phyloP scores from a whole-genome alignment of 2,113 vertebrate genomes.

The Aramus guarauna region DNA sequence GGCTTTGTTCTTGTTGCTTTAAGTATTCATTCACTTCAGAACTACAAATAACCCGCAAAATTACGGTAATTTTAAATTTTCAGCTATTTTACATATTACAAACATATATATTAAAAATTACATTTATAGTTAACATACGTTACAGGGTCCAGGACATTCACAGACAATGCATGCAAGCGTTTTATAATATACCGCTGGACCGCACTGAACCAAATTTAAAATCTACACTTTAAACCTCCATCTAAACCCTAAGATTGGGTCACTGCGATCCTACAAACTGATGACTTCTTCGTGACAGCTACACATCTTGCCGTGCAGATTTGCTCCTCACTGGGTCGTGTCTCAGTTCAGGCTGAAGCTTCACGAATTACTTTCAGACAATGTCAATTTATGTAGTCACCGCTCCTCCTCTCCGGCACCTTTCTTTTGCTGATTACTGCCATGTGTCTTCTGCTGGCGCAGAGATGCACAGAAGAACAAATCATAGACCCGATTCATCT shows the following conservation, averaged over 20 bases:
- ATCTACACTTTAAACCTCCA: background rate
- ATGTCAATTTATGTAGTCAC: accelerated
- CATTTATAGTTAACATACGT: accelerated
- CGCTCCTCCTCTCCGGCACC: background rate
- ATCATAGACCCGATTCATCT: background rate
- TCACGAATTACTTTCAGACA: background rate
- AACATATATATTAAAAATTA: too few species aligned
- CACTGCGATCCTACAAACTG: background rate
- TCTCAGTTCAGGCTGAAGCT: background rate
- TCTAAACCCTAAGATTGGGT: background rate
- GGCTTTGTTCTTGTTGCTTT: background rate
- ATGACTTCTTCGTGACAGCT: background rate
- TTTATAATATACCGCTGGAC: background rate
- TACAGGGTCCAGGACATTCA: background rate
- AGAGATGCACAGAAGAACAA: background rate
- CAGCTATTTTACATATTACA: background rate
- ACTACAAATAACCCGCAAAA: background rate
- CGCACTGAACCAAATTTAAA: background rate
- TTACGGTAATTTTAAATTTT: background rate
- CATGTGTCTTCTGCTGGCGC: background rate
- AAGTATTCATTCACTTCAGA: background rate
- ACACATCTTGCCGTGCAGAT: background rate
- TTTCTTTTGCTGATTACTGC: background rate
- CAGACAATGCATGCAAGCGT: background rate
- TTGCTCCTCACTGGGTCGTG: background rate